Percentiles rank a stretch among this genome's conserved stretches.
Evolutionary conservation across 2,113 vertebrate species (phyloP).

Genomic region (Macrotus californicus): DNA sequence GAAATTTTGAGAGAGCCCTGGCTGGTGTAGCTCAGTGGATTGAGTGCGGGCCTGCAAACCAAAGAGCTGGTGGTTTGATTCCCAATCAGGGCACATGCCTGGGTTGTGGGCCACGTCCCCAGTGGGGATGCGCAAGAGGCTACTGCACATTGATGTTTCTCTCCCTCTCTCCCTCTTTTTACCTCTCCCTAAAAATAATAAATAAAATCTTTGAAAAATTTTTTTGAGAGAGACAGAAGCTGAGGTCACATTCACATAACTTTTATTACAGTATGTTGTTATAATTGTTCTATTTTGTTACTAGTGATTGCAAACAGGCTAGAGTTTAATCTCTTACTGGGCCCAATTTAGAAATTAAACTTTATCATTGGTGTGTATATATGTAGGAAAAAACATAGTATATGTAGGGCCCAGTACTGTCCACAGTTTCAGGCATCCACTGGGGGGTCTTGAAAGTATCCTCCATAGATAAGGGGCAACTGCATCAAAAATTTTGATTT

Average conservation of each 20-base stretch:
- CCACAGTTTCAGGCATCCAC: background rate
- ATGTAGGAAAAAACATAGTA: background rate
- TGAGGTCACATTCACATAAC: background rate
- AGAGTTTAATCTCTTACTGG: background rate
- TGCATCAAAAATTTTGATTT: background rate
- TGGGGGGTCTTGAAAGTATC: background rate
- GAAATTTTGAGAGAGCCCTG: background rate
- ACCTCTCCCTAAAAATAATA: no score
- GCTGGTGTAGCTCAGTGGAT: no score
- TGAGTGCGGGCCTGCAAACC: no score
- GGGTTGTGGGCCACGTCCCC: no score
- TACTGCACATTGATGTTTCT: no score
- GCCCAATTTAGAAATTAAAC: background rate
- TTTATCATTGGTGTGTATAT: background rate
- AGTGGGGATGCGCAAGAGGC: no score
- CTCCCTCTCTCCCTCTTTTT: no score
- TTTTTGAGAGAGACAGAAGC: background rate
- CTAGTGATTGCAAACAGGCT: background rate
- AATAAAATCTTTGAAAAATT: no score
- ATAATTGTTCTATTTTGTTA: background rate
- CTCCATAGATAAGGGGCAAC: background rate
- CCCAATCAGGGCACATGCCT: no score
- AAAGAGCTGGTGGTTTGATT: no score
- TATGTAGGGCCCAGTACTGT: background rate
- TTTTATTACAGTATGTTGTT: background rate